Percentiles rank a stretch among this genome's conserved stretches.
phyloP scores from a whole-genome alignment of 2,888 invertebrate genomes.

The Lepidocyrtinus sp. region DNA sequence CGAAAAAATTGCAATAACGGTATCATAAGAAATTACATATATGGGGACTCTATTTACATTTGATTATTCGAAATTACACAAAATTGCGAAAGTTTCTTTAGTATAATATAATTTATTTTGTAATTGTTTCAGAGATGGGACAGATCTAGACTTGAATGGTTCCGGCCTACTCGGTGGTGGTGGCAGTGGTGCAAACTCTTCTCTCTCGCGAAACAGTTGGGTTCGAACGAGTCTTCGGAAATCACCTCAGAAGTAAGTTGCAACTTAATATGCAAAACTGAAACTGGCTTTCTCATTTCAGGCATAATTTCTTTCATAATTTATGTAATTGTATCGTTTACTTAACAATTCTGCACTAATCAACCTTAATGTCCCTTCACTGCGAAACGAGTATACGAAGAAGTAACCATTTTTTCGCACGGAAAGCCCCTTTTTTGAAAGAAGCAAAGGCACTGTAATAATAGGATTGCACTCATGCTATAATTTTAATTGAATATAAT shows the following conservation, averaged over 20 bases:
- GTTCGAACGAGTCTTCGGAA: conserved; percentile 86
- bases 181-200: conserved; percentile 49
- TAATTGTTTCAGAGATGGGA: conserved; percentile 53
- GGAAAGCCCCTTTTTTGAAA: too few relatives aligned
- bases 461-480: background rate
- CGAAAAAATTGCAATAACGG: too few relatives aligned
- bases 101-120: too few relatives aligned
- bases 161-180: conserved; percentile 53
- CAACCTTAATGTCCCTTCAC: too few relatives aligned
- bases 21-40: too few relatives aligned
- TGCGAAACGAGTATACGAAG: too few relatives aligned
- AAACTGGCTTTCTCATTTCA: background rate
- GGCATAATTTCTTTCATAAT: background rate
- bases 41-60: too few relatives aligned
- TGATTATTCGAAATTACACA: too few relatives aligned
- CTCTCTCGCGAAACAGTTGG: conserved; percentile 81
- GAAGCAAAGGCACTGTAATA: too few relatives aligned
- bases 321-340: background rate
- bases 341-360: too few relatives aligned
- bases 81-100: too few relatives aligned
- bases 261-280: conserved; percentile 23
- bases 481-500: background rate
- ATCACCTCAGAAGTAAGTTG: conserved; percentile 83
- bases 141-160: conserved; percentile 53
- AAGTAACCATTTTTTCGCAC: background rate